Percentiles rank a stretch among this genome's conserved stretches.
Evolutionary conservation across 2,888 invertebrate genomes (phyloP).

Genomic region (Chrysina gloriosa): DNA sequence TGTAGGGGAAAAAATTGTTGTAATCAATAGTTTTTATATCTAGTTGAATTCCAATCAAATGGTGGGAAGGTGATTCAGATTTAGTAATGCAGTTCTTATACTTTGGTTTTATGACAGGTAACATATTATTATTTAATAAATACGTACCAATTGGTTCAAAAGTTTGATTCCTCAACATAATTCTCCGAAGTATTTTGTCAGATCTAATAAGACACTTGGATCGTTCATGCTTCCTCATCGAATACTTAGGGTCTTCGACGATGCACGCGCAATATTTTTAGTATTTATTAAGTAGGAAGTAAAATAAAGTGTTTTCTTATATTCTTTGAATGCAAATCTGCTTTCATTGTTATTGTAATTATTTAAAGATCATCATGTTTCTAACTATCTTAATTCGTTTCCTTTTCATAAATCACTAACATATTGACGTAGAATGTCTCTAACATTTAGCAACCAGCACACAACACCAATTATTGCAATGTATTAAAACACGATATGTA

Average conservation of each 20-base stretch:
- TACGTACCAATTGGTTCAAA: too few species aligned
- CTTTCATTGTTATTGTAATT: slow-evolving; percentile 1
- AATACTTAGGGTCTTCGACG: slow-evolving; percentile 24
- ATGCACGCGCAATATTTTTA: background rate
- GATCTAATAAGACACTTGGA: slow-evolving; percentile 1
- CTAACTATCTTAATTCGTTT: slow-evolving; percentile 3
- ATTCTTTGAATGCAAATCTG: slow-evolving; percentile 24
- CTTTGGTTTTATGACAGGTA: too few species aligned
- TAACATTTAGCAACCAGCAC: slow-evolving; percentile 11
- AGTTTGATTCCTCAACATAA: too few species aligned
- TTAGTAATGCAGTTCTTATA: too few species aligned
- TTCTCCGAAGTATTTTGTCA: background rate
- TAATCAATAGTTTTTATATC: too few species aligned
- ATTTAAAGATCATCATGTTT: background rate
- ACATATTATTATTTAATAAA: too few species aligned
- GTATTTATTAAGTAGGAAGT: slow-evolving; percentile 13
- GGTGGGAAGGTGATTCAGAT: too few species aligned
- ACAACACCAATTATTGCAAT: background rate
- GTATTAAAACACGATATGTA: background rate
- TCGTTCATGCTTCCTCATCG: slow-evolving; percentile 18
- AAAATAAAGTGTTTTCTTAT: slow-evolving; percentile 6
- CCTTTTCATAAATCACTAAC: slow-evolving; percentile 4
- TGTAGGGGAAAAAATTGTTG: too few species aligned
- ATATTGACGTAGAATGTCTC: slow-evolving; percentile 7
- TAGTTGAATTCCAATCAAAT: too few species aligned